Percentiles rank a stretch among this genome's conserved stretches.
phyloP scores from a whole-genome alignment of 2,888 invertebrate species.

The Stenodema calcarata region DNA sequence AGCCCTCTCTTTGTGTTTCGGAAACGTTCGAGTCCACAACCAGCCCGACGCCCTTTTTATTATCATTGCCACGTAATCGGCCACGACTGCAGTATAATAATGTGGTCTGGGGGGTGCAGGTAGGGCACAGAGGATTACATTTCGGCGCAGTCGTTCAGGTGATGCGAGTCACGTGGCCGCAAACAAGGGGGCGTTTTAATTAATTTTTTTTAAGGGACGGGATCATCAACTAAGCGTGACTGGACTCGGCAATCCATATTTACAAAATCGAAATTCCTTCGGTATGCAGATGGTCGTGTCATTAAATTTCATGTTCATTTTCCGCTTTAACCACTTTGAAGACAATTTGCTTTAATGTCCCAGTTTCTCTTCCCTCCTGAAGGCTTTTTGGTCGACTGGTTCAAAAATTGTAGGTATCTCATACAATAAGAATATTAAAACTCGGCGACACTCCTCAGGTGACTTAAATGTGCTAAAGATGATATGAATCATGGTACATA shows the following conservation, averaged over 20 bases:
- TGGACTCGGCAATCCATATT: neutral
- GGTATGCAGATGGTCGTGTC: too few relatives aligned
- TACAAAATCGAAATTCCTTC: too few relatives aligned
- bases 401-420: too few relatives aligned
- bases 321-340: too few relatives aligned
- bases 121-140: neutral
- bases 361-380: too few relatives aligned
- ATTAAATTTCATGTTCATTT: too few relatives aligned
- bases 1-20: neutral
- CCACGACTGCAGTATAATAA: constrained; percentile 17
- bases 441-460: too few relatives aligned
- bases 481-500: too few relatives aligned
- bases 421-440: too few relatives aligned
- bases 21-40: neutral
- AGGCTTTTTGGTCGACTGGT: too few relatives aligned
- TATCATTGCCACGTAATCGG: constrained; percentile 27
- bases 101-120: neutral
- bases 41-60: neutral
- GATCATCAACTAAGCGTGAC: constrained; percentile 27
- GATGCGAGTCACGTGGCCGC: constrained; percentile 37
- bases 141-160: neutral
- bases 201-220: constrained; percentile 39
- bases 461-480: too few relatives aligned
- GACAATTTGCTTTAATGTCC: too few relatives aligned
- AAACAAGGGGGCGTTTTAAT: constrained; percentile 16